Percentiles rank a stretch among this genome's conserved stretches.
Evolutionary conservation across 2,888 invertebrate species (phyloP).

Genomic region (Drosophila nr. perissopoda): DNA sequence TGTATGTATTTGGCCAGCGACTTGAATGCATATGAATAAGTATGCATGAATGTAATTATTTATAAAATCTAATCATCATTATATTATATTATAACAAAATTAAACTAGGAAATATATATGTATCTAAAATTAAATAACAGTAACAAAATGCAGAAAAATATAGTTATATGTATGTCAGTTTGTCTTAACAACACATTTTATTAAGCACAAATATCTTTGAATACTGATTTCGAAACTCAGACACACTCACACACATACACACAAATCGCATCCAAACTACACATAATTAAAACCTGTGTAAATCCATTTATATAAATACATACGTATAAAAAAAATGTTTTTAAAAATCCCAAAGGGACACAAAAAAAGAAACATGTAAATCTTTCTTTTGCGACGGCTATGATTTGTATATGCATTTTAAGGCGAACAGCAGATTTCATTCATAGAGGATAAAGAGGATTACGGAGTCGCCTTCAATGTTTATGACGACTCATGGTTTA

Average conservation of each 20-base stretch:
- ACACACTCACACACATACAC: not conserved
- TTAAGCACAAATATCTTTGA: slow-evolving; percentile 54
- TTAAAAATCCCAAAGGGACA: slow-evolving; percentile 82
- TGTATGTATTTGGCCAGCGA: slow-evolving; percentile 55
- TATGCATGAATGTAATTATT: slow-evolving; percentile 51
- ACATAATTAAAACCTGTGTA: slow-evolving; percentile 59
- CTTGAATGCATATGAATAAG: slow-evolving; percentile 47
- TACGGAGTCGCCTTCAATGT: not conserved
- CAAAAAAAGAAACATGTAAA: slow-evolving; percentile 53
- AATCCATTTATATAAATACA: slow-evolving; percentile 69
- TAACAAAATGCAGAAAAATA: slow-evolving; percentile 41
- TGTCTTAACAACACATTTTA: slow-evolving; percentile 54
- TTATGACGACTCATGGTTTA: not conserved
- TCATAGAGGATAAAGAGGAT: not conserved
- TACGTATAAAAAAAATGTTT: slow-evolving; percentile 61
- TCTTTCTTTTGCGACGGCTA: not conserved
- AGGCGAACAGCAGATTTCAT: not conserved
- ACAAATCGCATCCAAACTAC: slow-evolving; percentile 44
- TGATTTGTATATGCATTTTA: not conserved
- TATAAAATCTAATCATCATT: slow-evolving; percentile 47
- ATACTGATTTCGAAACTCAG: slow-evolving; percentile 46
- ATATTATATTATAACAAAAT: slow-evolving; percentile 36
- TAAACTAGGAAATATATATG: slow-evolving; percentile 41
- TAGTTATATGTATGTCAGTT: slow-evolving; percentile 49
- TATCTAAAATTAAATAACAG: slow-evolving; percentile 36